phyloP scores from a whole-genome alignment of 2,888 invertebrate genomes.

The Beris chalybata region DNA sequence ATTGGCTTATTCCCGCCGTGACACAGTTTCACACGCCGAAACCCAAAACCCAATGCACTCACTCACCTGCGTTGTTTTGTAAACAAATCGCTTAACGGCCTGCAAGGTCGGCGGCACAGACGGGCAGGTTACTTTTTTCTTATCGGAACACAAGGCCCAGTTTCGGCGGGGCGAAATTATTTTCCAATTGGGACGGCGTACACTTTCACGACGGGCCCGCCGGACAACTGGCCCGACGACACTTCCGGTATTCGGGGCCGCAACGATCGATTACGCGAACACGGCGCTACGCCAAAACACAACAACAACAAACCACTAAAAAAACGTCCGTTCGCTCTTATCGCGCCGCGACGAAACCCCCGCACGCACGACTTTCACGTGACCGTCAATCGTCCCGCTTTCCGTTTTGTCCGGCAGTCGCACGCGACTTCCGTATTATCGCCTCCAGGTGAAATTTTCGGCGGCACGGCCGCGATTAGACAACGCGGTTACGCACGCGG shows the following conservation, averaged over 20 bases:
- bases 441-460: not conserved
- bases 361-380: constrained; percentile 16
- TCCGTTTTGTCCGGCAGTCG: constrained; percentile 12
- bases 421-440: not conserved
- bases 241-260: not conserved
- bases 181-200: constrained; percentile 5
- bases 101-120: no score
- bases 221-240: not conserved
- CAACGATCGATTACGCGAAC: no score
- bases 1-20: not conserved
- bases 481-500: constrained; percentile 18
- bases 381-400: not conserved
- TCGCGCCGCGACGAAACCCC: no score
- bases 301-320: no score
- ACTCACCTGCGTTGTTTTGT: constrained; percentile 12
- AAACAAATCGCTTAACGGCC: not conserved
- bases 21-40: not conserved
- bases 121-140: no score
- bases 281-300: no score
- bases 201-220: not conserved
- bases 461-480: not conserved
- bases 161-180: not conserved
- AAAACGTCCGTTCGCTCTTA: no score
- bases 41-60: not conserved
- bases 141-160: no score